phyloP scores from a whole-genome alignment of 2,888 invertebrate genomes.

The Tanytarsus gracilentus region DNA sequence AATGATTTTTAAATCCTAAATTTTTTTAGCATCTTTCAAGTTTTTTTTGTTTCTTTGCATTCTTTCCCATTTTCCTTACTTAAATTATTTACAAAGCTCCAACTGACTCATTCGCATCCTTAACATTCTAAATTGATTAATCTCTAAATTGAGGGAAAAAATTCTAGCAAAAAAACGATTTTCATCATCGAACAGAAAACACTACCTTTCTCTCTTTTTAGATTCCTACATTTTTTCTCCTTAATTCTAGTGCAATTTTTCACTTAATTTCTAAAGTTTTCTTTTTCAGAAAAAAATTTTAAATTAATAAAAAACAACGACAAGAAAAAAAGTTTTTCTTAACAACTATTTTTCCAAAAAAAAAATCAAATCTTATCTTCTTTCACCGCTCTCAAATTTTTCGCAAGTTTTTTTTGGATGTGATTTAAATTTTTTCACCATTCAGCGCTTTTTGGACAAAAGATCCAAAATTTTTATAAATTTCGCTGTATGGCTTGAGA shows the following conservation, averaged over 20 bases:
- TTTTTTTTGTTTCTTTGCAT: too few relatives aligned
- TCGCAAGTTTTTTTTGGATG: too few relatives aligned
- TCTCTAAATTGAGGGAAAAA: slow-evolving; percentile 12
- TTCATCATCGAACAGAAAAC: slow-evolving; percentile 4
- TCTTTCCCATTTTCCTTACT: too few relatives aligned
- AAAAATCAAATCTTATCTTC: neutral
- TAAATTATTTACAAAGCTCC: too few relatives aligned
- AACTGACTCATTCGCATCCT: too few relatives aligned
- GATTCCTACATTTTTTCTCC: slow-evolving; percentile 1
- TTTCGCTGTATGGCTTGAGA: neutral
- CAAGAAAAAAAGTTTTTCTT: neutral
- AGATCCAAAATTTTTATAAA: slow-evolving; percentile 6
- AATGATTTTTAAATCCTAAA: too few relatives aligned
- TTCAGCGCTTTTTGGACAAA: slow-evolving; percentile 2
- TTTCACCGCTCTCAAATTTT: slow-evolving; percentile 2
- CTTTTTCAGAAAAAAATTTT: slow-evolving; percentile 1
- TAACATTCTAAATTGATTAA: too few relatives aligned
- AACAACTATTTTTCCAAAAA: slow-evolving; percentile 10
- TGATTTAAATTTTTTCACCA: too few relatives aligned
- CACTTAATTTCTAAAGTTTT: neutral
- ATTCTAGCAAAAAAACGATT: slow-evolving; percentile 12
- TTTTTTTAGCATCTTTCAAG: too few relatives aligned
- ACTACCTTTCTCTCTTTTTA: neutral
- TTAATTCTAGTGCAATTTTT: neutral
- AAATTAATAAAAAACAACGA: slow-evolving; percentile 10